Conservation (phyloP, 2,113 vertebrate species). For the Caretta caretta region DNA sequence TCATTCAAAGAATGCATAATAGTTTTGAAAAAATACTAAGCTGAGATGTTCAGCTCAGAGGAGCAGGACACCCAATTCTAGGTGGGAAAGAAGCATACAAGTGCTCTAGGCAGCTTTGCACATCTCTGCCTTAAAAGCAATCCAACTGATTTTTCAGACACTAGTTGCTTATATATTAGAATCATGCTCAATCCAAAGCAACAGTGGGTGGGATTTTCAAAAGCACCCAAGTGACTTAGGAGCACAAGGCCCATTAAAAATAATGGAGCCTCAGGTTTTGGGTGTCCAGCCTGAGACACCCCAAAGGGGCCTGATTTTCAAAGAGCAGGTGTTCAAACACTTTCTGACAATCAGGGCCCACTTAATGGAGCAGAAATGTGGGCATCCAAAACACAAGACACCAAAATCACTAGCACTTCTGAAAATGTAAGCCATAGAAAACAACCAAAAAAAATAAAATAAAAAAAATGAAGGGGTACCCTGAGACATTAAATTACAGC, state of each 20-base stretch:
- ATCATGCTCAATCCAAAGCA: not conserved
- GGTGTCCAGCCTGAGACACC: not conserved
- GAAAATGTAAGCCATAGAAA: not conserved
- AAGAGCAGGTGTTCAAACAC: not conserved
- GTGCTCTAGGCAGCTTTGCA: not conserved
- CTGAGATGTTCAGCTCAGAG: conserved; percentile 1
- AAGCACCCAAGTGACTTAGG: not conserved
- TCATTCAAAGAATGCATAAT: not conserved
- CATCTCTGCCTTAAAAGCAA: conserved; percentile 22
- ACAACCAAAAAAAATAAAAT: too few species aligned
- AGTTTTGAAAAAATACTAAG: not conserved
- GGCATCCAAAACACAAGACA: not conserved
- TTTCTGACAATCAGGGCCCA: not conserved
- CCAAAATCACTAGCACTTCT: not conserved
- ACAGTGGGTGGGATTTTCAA: not conserved
- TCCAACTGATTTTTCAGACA: accelerated
- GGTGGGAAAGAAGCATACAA: accelerated
- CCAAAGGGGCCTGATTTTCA: not conserved
- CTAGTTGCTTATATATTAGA: not conserved
- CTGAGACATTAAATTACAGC: not conserved
- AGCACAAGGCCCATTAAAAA: not conserved
- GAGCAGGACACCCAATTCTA: not conserved
- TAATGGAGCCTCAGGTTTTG: not conserved
- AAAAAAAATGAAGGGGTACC: not conserved
- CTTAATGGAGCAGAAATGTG: not conserved